phyloP scores from a whole-genome alignment of 2,888 invertebrate species.

The Drosophila emarginata region DNA sequence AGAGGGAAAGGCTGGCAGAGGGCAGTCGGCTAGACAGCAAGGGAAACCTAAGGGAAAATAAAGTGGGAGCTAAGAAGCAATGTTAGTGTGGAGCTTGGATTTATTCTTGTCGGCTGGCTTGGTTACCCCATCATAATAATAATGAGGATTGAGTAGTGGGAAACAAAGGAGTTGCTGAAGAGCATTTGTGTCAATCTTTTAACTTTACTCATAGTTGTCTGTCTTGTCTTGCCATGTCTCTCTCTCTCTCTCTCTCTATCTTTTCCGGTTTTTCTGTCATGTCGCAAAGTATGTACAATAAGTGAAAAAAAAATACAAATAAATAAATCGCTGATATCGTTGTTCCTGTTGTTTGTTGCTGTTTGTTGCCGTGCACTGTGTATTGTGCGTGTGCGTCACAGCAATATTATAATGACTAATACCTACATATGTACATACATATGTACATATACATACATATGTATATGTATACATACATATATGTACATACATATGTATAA shows the following conservation, averaged over 20 bases:
- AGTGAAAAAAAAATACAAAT: conserved; percentile 28
- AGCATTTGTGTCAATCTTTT: neutral
- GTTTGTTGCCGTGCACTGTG: conserved; percentile 12
- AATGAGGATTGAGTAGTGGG: too few species aligned
- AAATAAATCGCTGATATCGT: conserved; percentile 54
- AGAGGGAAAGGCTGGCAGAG: too few species aligned
- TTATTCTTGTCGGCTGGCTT: too few species aligned
- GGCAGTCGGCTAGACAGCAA: too few species aligned
- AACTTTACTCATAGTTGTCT: neutral
- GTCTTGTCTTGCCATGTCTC: neutral
- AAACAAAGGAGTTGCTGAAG: neutral
- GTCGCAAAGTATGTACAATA: conserved; percentile 1
- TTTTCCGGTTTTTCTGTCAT: neutral
- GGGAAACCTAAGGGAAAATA: too few species aligned
- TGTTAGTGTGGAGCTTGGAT: too few species aligned
- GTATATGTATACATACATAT: conserved; percentile 11
- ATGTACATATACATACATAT: conserved; percentile 19
- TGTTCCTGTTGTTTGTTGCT: conserved; percentile 39
- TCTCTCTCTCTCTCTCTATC: neutral
- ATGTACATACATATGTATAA: conserved; percentile 12
- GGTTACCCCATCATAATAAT: too few species aligned
- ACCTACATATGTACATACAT: neutral
- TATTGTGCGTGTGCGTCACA: conserved; percentile 25
- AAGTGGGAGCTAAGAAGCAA: too few species aligned
- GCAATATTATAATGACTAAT: conserved; percentile 45